phyloP scores from a whole-genome alignment of 2,888 invertebrate species.

The Ormyrus pomaceus region DNA sequence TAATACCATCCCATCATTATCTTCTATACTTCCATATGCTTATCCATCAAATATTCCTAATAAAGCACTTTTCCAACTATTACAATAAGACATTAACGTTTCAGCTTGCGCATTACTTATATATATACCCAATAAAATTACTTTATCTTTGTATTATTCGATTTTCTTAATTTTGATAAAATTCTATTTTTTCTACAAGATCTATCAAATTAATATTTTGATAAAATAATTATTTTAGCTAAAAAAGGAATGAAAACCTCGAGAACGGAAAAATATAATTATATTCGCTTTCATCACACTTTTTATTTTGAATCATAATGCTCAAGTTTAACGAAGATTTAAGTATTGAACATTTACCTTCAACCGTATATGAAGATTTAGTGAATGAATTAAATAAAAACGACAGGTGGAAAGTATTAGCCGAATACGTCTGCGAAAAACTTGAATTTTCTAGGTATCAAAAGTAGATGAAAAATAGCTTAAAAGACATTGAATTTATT shows the following conservation, averaged over 20 bases:
- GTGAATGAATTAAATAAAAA: slow-evolving; percentile 62
- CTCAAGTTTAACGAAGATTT: slow-evolving; percentile 59
- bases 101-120: too few relatives aligned
- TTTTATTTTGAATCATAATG: slow-evolving; percentile 9
- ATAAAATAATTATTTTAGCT: not conserved
- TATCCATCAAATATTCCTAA: too few relatives aligned
- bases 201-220: not conserved
- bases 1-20: too few relatives aligned
- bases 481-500: not conserved
- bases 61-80: too few relatives aligned
- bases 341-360: slow-evolving; percentile 62
- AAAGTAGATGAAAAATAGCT: not conserved
- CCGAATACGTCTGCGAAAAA: slow-evolving; percentile 61
- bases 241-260: too few relatives aligned
- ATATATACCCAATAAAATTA: too few relatives aligned
- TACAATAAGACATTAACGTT: too few relatives aligned
- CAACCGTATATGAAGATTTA: slow-evolving; percentile 62
- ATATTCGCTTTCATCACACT: not conserved
- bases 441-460: slow-evolving; percentile 62
- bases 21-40: too few relatives aligned
- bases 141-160: too few relatives aligned
- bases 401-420: slow-evolving; percentile 63
- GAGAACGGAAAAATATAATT: not conserved
- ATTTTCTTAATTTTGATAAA: not conserved
- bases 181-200: not conserved